These are phyloP conservation scores for Ammospiza nelsoni DNA, from an alignment of 2,113 vertebrate species.

Conservation along the genomic window DNA sequence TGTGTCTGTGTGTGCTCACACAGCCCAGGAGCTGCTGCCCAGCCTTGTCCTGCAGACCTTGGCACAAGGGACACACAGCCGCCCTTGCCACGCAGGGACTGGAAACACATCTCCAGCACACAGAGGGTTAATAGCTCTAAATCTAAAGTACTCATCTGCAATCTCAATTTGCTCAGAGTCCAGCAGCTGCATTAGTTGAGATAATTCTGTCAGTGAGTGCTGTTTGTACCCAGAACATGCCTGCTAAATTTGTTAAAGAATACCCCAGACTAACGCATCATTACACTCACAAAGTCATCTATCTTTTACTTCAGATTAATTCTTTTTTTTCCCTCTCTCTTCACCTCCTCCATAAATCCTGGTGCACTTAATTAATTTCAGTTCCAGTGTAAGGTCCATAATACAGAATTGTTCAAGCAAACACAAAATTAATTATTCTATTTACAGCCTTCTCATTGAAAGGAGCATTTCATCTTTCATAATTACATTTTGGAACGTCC, in stretches of 20 bases:
- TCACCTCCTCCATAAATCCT: slow-evolving; percentile 98
- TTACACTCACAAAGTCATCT: slow-evolving; percentile 97
- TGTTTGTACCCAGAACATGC: slow-evolving; percentile 84
- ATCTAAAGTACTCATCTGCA: slow-evolving; percentile 69
- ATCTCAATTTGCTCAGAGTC: slow-evolving; percentile 78
- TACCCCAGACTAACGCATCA: slow-evolving; percentile 90
- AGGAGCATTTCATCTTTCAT: slow-evolving; percentile 99
- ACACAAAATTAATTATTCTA: slow-evolving; percentile 99
- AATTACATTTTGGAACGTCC: slow-evolving; percentile 98
- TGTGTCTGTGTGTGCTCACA: not conserved
- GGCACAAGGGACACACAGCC: not conserved
- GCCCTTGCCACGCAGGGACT: not conserved
- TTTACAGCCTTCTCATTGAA: slow-evolving; percentile 99
- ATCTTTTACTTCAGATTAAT: slow-evolving; percentile 98
- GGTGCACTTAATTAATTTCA: slow-evolving; percentile 99
- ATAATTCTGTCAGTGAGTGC: slow-evolving; percentile 91
- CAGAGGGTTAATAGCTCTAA: slow-evolving; percentile 58
- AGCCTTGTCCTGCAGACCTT: rapidly evolving
- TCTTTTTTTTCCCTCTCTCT: slow-evolving; percentile 93
- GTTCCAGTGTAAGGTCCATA: slow-evolving; percentile 93
- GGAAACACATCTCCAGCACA: not conserved
- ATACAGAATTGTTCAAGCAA: slow-evolving; percentile 99
- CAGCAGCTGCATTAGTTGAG: slow-evolving; percentile 90
- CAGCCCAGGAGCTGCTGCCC: rapidly evolving
- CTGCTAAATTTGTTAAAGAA: slow-evolving; percentile 96